These are phyloP conservation scores for Nesoenas mayeri DNA, from an alignment of 2,113 vertebrate genomes.

Conservation along the genomic window DNA sequence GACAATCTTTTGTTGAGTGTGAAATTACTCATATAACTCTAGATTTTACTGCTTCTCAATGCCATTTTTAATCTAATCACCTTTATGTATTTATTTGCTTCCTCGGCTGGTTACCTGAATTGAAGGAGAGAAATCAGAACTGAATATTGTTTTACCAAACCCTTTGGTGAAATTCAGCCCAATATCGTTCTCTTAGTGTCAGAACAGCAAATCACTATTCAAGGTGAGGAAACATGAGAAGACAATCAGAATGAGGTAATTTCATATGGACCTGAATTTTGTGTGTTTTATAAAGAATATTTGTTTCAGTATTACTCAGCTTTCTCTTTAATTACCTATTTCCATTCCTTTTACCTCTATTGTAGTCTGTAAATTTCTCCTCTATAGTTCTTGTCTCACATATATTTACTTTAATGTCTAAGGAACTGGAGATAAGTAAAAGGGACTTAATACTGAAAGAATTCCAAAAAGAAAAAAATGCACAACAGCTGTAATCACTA, in stretches of 20 bases:
- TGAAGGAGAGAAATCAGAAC: not conserved
- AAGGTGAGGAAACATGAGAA: not conserved
- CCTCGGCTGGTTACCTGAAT: not conserved
- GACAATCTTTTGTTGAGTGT: not conserved
- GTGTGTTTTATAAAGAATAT: not conserved
- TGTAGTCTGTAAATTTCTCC: not conserved
- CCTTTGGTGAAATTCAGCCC: not conserved
- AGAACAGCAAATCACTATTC: not conserved
- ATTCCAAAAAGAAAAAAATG: not conserved
- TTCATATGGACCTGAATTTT: not conserved
- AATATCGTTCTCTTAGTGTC: not conserved
- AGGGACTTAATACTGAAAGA: not conserved
- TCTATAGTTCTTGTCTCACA: not conserved
- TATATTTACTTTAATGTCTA: not conserved
- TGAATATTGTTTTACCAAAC: not conserved
- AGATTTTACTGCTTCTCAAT: not conserved
- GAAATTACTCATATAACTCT: slow-evolving; percentile 20
- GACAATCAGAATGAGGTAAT: not conserved
- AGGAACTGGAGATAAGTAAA: not conserved
- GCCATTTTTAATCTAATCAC: slow-evolving; percentile 21
- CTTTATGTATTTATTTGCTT: slow-evolving; percentile 25
- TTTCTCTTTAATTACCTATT: not conserved
- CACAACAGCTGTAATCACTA: not conserved
- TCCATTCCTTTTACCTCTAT: not conserved
- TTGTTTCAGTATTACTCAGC: not conserved